Conservation (phyloP, 2,113 vertebrate genomes). For the Apteryx mantelli region DNA sequence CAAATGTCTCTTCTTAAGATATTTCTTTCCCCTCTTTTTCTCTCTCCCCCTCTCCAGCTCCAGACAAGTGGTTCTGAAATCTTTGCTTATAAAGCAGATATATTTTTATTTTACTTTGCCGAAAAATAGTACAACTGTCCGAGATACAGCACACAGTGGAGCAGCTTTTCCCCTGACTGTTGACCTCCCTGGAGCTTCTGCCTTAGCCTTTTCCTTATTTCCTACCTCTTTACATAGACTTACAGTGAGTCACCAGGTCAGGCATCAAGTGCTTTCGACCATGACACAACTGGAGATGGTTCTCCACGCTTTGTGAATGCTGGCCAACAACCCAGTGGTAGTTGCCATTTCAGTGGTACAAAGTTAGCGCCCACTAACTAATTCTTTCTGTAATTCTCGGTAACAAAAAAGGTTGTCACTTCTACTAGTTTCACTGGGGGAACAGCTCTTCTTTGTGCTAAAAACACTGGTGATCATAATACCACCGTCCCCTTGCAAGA, state of each 20-base stretch:
- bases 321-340: background rate
- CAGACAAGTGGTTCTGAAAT: background rate
- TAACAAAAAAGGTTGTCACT: background rate
- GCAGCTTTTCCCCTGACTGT: background rate
- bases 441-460: background rate
- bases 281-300: rapidly evolving
- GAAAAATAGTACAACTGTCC: background rate
- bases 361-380: background rate
- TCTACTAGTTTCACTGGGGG: background rate
- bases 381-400: background rate
- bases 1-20: background rate
- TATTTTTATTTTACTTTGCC: background rate
- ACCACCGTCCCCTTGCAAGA: background rate
- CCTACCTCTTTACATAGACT: background rate
- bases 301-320: background rate
- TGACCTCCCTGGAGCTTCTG: background rate
- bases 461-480: background rate
- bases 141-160: background rate
- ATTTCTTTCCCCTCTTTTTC: background rate
- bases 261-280: background rate
- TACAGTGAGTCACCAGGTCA: background rate
- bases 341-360: background rate
- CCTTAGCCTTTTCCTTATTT: background rate
- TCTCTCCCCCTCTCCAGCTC: rapidly evolving
- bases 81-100: background rate